These are phyloP conservation scores for Melieria omissa DNA, from an alignment of 2,888 invertebrate genomes.

Conservation along the genomic window DNA sequence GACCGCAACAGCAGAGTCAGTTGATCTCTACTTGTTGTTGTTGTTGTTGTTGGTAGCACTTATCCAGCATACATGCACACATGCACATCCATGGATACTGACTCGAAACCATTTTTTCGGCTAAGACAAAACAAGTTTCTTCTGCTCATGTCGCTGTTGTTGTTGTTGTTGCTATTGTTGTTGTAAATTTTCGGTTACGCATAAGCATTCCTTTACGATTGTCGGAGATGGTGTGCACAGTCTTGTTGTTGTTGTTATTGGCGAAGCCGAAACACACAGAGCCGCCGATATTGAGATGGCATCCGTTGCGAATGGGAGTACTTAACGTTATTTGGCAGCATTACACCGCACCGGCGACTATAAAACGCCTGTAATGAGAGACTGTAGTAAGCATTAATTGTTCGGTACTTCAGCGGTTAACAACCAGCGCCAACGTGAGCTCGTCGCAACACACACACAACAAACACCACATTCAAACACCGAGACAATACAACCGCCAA, in stretches of 20 bases:
- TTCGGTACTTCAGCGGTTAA: conserved; percentile 46
- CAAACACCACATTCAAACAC: neutral
- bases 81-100: neutral
- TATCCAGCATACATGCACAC: neutral
- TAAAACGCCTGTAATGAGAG: conserved; percentile 49
- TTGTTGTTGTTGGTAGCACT: neutral
- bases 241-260: neutral
- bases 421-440: conserved; percentile 30
- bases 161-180: conserved; percentile 8
- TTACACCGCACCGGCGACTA: conserved; percentile 40
- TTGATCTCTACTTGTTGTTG: neutral
- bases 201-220: neutral
- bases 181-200: neutral
- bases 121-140: neutral
- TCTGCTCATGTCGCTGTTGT: conserved; percentile 6
- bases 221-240: neutral
- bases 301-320: conserved; percentile 35
- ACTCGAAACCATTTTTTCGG: neutral
- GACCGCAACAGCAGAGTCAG: neutral
- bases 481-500: too few relatives aligned
- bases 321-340: conserved; percentile 25
- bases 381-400: conserved; percentile 56
- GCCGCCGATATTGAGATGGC: conserved; percentile 24
- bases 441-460: conserved; percentile 3
- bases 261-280: too few relatives aligned